Evolutionary conservation across 2,888 invertebrate species (phyloP).

Genomic region (Hydraecia micacea): DNA sequence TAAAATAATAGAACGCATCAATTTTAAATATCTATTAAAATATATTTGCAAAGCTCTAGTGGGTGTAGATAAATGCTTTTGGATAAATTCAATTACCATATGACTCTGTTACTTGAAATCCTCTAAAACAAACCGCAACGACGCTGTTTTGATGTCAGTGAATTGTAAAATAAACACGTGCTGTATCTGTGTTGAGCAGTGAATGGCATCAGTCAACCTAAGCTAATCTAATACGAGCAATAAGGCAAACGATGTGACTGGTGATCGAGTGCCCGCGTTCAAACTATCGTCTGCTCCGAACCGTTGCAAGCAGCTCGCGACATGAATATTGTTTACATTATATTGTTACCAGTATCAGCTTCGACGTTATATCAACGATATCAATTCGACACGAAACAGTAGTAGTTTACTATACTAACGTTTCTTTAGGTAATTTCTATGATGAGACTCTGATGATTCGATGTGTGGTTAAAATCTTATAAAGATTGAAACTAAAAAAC

Average conservation of each 20-base stretch:
- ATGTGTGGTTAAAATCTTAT: constrained; percentile 50
- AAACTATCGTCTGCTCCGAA: constrained; percentile 17
- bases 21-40: constrained; percentile 80
- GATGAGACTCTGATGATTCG: constrained; percentile 65
- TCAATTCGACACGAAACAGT: constrained; percentile 42
- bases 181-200: constrained; percentile 77
- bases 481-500: constrained; percentile 36
- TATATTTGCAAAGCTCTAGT: constrained; percentile 77
- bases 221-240: constrained; percentile 61
- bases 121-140: constrained; percentile 60
- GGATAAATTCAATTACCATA: constrained; percentile 69
- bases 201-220: constrained; percentile 75
- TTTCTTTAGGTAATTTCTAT: constrained; percentile 46
- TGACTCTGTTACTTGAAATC: constrained; percentile 60
- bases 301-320: constrained; percentile 31
- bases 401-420: constrained; percentile 41
- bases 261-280: constrained; percentile 31
- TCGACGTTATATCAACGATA: constrained; percentile 36
- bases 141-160: constrained; percentile 66
- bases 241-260: constrained; percentile 55
- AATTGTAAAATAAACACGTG: constrained; percentile 71
- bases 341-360: constrained; percentile 32
- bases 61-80: constrained; percentile 84
- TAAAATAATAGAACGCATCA: constrained; percentile 84
- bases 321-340: constrained; percentile 24